A percentile compares a stretch with the other conserved stretches of the same genome.
These are phyloP conservation scores for Erethizon dorsatum DNA, from an alignment of 2,797 vertebrate species.

Conservation along the genomic window DNA sequence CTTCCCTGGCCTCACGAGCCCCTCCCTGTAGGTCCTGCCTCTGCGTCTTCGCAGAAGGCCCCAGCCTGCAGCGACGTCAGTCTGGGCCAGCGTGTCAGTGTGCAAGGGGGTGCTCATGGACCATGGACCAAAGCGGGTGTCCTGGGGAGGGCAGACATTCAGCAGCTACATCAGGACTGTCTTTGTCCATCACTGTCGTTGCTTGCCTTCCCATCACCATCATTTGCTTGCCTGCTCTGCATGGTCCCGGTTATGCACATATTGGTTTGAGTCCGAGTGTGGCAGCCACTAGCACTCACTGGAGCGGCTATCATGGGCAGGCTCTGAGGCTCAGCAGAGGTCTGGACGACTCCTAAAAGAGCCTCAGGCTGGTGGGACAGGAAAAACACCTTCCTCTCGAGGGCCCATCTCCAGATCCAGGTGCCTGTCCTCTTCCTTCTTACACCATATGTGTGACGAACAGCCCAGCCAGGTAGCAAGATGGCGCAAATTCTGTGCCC, in stretches of 20 bases:
- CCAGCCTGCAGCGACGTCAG: constrained; percentile 22
- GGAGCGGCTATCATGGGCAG: not conserved
- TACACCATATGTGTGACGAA: constrained; percentile 56
- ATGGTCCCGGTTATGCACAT: constrained; percentile 18
- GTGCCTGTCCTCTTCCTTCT: constrained; percentile 17
- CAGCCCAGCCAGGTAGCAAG: constrained; percentile 76
- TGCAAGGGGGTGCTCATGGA: constrained; percentile 28
- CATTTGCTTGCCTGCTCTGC: constrained; percentile 1
- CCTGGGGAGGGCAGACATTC: not conserved
- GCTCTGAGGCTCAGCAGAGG: constrained; percentile 7
- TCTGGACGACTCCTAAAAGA: constrained; percentile 6
- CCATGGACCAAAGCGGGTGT: constrained; percentile 2
- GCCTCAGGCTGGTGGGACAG: not conserved
- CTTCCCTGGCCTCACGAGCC: not conserved
- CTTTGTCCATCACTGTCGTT: constrained; percentile 65
- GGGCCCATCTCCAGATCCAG: not conserved
- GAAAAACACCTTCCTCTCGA: not conserved
- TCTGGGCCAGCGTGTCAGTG: constrained; percentile 9
- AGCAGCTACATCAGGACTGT: not conserved
- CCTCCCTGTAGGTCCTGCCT: constrained; percentile 48
- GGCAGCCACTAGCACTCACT: not conserved
- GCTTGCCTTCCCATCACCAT: constrained; percentile 1
- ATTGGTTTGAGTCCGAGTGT: constrained; percentile 31
- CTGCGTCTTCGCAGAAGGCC: constrained; percentile 62
- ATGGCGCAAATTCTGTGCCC: constrained; percentile 76